Conservation (phyloP, 2,888 invertebrate genomes). For the Cephalotes varians region DNA sequence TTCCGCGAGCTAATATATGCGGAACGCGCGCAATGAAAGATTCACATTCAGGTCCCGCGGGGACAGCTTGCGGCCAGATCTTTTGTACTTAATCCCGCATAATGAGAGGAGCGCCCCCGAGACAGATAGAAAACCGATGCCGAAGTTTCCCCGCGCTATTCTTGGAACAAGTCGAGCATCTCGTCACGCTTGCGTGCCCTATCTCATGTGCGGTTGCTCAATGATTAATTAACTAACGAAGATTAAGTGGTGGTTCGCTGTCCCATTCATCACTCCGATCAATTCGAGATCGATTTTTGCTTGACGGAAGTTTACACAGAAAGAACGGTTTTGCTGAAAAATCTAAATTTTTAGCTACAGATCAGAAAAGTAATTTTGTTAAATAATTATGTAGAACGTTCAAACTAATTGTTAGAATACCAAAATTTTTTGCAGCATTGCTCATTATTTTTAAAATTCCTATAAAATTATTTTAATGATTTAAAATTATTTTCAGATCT, state of each 20-base stretch:
- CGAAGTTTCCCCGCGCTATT: slow-evolving; percentile 18
- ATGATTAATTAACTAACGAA: slow-evolving; percentile 22
- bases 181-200: background rate
- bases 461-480: too few species aligned
- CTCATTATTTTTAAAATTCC: too few species aligned
- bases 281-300: background rate
- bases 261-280: background rate
- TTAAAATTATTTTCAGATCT: too few species aligned
- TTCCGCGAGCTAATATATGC: slow-evolving; percentile 47
- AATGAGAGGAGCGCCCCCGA: slow-evolving; percentile 53
- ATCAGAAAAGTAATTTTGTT: too few species aligned
- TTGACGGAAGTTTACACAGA: background rate
- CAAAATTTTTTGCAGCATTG: too few species aligned
- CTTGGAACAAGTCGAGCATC: background rate
- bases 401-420: too few species aligned
- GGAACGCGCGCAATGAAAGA: slow-evolving; percentile 47
- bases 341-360: too few species aligned
- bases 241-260: background rate
- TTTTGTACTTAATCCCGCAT: slow-evolving; percentile 57
- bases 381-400: too few species aligned
- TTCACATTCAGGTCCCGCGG: slow-evolving; percentile 21
- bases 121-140: slow-evolving; percentile 63
- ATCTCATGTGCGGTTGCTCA: background rate
- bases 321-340: too few species aligned
- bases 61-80: slow-evolving; percentile 17